phyloP scores from a whole-genome alignment of 2,113 vertebrate species.

The Rhinoptilus africanus region DNA sequence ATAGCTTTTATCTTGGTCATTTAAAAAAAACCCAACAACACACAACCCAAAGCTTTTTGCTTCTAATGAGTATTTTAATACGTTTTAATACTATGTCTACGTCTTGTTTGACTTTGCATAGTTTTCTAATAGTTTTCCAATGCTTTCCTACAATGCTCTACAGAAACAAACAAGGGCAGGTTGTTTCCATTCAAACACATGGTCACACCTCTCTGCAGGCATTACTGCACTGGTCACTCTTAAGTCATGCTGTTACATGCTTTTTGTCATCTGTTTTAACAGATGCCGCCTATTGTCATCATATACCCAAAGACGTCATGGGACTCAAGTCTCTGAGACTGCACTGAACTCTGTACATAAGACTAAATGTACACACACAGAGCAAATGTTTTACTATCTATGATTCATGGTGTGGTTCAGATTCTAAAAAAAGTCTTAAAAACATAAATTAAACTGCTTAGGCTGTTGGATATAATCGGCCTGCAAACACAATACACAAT shows the following conservation, averaged over 20 bases:
- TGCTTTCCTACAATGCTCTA: not conserved
- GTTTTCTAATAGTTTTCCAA: not conserved
- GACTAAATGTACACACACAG: accelerated
- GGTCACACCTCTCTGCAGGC: not conserved
- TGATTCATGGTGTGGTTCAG: not conserved
- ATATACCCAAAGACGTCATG: accelerated
- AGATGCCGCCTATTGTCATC: not conserved
- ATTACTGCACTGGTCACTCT: not conserved
- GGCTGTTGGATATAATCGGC: not conserved
- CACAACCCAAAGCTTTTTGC: not conserved
- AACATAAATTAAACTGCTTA: not conserved
- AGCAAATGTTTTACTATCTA: not conserved
- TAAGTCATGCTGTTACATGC: not conserved
- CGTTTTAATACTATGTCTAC: not conserved
- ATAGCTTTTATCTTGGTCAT: not conserved
- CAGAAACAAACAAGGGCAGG: not conserved
- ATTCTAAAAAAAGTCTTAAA: not conserved
- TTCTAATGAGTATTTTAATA: not conserved
- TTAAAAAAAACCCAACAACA: not conserved
- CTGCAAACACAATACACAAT: not conserved
- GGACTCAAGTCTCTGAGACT: not conserved
- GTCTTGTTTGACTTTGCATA: not conserved
- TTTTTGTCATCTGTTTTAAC: not conserved
- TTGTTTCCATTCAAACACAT: not conserved
- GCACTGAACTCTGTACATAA: accelerated